A percentile compares a stretch with the other conserved stretches of the same genome.
Conservation (phyloP, 2,797 vertebrate genomes). For the Sciaenops ocellatus region DNA sequence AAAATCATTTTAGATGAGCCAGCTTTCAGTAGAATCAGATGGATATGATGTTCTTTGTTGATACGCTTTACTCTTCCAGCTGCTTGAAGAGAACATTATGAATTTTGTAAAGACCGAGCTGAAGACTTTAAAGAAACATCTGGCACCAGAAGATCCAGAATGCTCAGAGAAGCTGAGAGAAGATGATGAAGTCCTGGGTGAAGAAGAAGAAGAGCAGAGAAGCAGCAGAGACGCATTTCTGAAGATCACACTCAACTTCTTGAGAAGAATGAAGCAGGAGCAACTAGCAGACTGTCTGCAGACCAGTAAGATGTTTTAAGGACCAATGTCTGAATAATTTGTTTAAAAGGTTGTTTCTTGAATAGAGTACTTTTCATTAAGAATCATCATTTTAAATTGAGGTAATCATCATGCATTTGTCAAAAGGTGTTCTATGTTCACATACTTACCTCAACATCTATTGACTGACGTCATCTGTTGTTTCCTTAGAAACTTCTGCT, state of each 20-base stretch:
- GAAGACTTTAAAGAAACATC: constrained; percentile 19
- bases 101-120: constrained; percentile 44
- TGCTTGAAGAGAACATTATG: constrained; percentile 39
- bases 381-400: not conserved
- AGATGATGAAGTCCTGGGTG: not conserved
- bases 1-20: no score
- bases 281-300: constrained; percentile 46
- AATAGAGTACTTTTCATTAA: not conserved
- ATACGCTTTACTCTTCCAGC: constrained; percentile 12
- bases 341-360: not conserved
- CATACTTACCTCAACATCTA: not conserved
- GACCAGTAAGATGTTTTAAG: constrained; percentile 37
- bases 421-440: not conserved
- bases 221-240: constrained; percentile 25
- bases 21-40: not conserved
- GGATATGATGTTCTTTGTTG: not conserved
- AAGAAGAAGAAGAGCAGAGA: constrained; percentile 15
- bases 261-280: constrained; percentile 38
- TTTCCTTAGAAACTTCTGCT: constrained; percentile 33
- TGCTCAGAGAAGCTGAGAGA: not conserved
- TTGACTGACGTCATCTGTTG: not conserved
- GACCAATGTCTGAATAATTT: no score
- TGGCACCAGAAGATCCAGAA: not conserved
- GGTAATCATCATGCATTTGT: not conserved
- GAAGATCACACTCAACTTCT: constrained; percentile 46